Base-by-base conservation (phyloP, 2,888 invertebrate species). In the Diaprepes abbreviatus region DNA sequence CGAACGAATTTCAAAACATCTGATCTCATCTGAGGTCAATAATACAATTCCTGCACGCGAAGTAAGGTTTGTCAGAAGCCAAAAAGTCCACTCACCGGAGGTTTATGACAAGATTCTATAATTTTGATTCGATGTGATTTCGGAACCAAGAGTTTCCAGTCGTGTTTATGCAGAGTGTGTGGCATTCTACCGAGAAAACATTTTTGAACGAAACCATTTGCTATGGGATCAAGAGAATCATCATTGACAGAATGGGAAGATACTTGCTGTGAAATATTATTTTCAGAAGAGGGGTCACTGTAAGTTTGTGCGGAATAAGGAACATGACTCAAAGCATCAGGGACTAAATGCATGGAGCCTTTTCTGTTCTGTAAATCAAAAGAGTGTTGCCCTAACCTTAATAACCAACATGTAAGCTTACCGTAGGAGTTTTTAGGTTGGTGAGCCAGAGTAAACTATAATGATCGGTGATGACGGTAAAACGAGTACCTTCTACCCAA, bases 401-500 rank as follows among this genome's bases (percentile, higher is more conserved):
- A 48, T 33, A 70, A 24, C 76, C 78, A 77, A 9, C 78, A 6
- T 5, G 74, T 66, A 16, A 78, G 54, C 62, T 70, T 70, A 28
- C 77, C 77, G 72, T 14, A 10, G 74, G 19, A 43, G 14, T 43
- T 19, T 9, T 43, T 19, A 19, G 10, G 9, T 17, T 19, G 9
- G 9, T 43, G 7, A 77, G 50, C 77, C 75, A 77, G 4, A 74
- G 45, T 1, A 78, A 38, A 0, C 73, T 70, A 38, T 70, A 58
- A 43, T 79, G 77, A 38, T 79, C 78, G 0, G 77, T 77, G 1
- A 77, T 66, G 0, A 77, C 70, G 0, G 38, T 75, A 67, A 79
- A 78, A 12, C 54, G 36, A 16, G 50, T 45, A 17, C 73, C 75
- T 62, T 77, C 76, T 0, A 75, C 48, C 43, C 73, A 77, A n/a